Evolutionary conservation across 1,140 invertebrate species (phyloP), one percentile per base, ranked within the genome.

Genomic region (Thaumatotibia leucotreta): DNA sequence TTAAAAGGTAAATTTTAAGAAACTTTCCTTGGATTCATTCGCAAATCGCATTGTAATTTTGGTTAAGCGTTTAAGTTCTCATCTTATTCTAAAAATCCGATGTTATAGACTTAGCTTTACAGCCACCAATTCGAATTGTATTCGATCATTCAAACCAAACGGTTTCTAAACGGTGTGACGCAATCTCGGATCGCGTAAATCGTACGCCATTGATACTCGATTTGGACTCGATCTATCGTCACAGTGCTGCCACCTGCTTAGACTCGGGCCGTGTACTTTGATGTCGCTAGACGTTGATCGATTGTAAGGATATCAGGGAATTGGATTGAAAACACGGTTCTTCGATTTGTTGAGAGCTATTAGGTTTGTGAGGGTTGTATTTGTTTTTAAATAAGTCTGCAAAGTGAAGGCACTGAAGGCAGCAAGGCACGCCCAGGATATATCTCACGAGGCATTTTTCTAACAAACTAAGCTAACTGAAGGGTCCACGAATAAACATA

Each of bases 261-360:
- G 70, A 70, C 73, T 81, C 69, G 64, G 70, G 74, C 20, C 73
- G 73, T 70, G 72, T 63, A 64, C 75, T 73, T 79, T 80, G 77
- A 82, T 74, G 70, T 22, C 52, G 22, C n/a, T 6, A 67, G 82
- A 82, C 84, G 67, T 76, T 86, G 84, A 86, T 86, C 69, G 84
- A 86, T n/a, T 52, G 50, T 52, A 52, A 50, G 17, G 49, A 52
- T 24, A 11, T 22, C 24, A 24, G 50, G 23, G 49, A 52, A 23
- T 52, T 2, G 49, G 11, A 0, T 50, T 27, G 50, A 27, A 22
- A 23, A 52, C 50, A 52, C 11, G 22, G 22, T 24, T 52, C 11
- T 52, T 27, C 50, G 50, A 52, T 52, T 52, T 52, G 50, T 52
- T 52, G 50, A 24, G 17, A 24, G 49, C 6, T 27, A 20, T 45